Percentiles rank a stretch among this genome's conserved stretches.
Conservation (phyloP, 2,888 invertebrate genomes). For the Lampropteryx suffumata region DNA sequence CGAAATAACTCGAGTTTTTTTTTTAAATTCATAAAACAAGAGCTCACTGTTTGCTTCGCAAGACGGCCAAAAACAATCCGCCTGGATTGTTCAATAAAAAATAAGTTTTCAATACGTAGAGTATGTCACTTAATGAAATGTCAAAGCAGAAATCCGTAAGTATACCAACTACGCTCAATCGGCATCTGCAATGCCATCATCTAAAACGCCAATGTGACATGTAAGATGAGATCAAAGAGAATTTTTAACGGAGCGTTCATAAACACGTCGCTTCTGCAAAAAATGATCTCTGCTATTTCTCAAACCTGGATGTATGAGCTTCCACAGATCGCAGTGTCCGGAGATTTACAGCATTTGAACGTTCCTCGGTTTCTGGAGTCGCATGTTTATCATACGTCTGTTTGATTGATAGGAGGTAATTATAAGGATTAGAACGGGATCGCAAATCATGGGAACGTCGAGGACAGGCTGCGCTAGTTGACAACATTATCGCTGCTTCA, state of each 20-base stretch:
- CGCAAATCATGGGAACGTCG: constrained; percentile 79
- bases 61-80: no score
- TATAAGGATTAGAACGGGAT: constrained; percentile 78
- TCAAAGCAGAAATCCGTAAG: no score
- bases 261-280: constrained; percentile 73
- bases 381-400: constrained; percentile 70
- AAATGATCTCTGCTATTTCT: constrained; percentile 77
- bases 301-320: constrained; percentile 51
- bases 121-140: no score
- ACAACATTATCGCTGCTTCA: constrained; percentile 70
- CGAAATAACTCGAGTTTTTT: no score
- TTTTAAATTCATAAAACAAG: no score
- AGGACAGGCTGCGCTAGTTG: constrained; percentile 74
- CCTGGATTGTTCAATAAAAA: no score
- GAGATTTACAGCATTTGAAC: constrained; percentile 62
- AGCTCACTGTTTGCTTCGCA: no score
- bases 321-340: constrained; percentile 36
- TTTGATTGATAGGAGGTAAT: constrained; percentile 78
- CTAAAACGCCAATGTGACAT: constrained; percentile 55
- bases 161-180: neutral
- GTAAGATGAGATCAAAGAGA: constrained; percentile 72
- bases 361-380: constrained; percentile 57
- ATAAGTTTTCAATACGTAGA: no score
- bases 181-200: constrained; percentile 40
- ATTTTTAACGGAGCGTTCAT: constrained; percentile 69